Percentiles rank a stretch among this genome's conserved stretches.
phyloP scores from a whole-genome alignment of 2,888 invertebrate species.

The Apodemia hepburni region DNA sequence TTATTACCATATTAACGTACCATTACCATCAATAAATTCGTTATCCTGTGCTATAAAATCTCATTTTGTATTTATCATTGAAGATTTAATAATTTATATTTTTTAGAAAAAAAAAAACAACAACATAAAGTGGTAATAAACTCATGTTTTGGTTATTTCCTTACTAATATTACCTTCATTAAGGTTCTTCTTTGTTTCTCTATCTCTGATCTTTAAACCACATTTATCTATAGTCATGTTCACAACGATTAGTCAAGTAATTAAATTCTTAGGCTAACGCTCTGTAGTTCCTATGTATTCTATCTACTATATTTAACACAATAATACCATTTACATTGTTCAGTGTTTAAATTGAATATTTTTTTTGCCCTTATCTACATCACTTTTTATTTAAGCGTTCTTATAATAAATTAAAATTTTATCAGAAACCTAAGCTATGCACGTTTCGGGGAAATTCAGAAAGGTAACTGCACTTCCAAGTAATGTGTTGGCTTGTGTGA shows the following conservation, averaged over 20 bases:
- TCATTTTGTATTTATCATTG: too few relatives aligned
- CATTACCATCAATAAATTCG: too few relatives aligned
- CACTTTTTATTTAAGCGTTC: neutral
- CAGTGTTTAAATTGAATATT: neutral
- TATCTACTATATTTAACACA: neutral
- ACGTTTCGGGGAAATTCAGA: slow-evolving; percentile 38
- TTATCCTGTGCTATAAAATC: too few relatives aligned
- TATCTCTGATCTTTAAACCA: neutral
- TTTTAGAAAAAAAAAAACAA: too few relatives aligned
- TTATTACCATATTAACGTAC: too few relatives aligned
- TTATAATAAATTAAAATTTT: neutral
- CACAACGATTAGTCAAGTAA: neutral
- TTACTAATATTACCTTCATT: neutral
- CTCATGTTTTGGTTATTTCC: too few relatives aligned
- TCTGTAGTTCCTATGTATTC: neutral
- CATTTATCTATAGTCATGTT: slow-evolving; percentile 6
- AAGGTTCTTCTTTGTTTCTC: neutral
- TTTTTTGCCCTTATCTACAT: neutral
- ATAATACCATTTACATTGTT: neutral
- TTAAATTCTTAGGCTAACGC: neutral
- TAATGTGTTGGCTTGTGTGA: slow-evolving; percentile 50
- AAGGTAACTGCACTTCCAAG: slow-evolving; percentile 68
- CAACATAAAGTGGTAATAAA: too few relatives aligned
- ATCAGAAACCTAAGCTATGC: neutral
- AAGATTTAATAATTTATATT: too few relatives aligned